Evolutionary conservation across 2,113 vertebrate species (phyloP).

Genomic region (Rattus norvegicus): GRCr8 NC_086020.1:208720501-208721000

Average conservation of each 20-base stretch:
- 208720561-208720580: slow-evolving; percentile 47
- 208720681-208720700: slow-evolving; percentile 53
- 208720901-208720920: slow-evolving; percentile 49
- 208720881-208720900: slow-evolving; percentile 69
- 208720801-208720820: slow-evolving; percentile 62
- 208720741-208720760: slow-evolving; percentile 75
- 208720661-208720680: slow-evolving; percentile 74
- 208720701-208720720: slow-evolving; percentile 75
- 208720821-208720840: slow-evolving; percentile 69
- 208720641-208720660: slow-evolving; percentile 56
- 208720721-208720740: slow-evolving; percentile 47
- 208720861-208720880: slow-evolving; percentile 65
- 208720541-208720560: slow-evolving; percentile 54
- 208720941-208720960: slow-evolving; percentile 67
- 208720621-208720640: slow-evolving; percentile 59
- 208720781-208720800: slow-evolving; percentile 62
- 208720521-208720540: slow-evolving; percentile 20
- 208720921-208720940: slow-evolving; percentile 77
- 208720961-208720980: slow-evolving; percentile 71
- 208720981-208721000: slow-evolving; percentile 63
- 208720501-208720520: slow-evolving; percentile 53
- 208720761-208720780: slow-evolving; percentile 66
- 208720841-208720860: slow-evolving; percentile 63
- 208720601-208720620: slow-evolving; percentile 68
- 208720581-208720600: slow-evolving; percentile 62